These are phyloP conservation scores for Drosophila funebris DNA, from an alignment of 1,140 invertebrate species.

Conservation along the genomic window DNA sequence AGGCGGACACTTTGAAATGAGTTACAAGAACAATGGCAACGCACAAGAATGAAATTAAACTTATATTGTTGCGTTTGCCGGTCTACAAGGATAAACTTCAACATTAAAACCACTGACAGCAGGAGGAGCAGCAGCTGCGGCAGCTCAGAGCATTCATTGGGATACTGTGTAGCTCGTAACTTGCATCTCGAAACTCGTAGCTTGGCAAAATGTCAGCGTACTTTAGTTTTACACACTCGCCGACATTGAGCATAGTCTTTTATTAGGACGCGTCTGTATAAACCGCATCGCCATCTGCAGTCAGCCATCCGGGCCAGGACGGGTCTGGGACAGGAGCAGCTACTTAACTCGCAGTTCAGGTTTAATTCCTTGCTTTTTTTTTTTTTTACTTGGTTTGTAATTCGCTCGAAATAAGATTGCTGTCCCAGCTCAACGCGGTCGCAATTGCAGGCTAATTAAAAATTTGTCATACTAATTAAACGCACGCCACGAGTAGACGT, in stretches of 20 bases:
- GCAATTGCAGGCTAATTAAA: slow-evolving; percentile 79
- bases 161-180: background rate
- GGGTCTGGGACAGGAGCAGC: slow-evolving; percentile 40
- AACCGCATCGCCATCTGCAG: slow-evolving; percentile 27
- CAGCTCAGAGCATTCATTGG: background rate
- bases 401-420: slow-evolving; percentile 74
- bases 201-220: slow-evolving; percentile 67
- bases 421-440: slow-evolving; percentile 60
- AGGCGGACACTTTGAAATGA: slow-evolving; percentile 65
- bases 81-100: slow-evolving; percentile 69
- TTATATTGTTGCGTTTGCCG: slow-evolving; percentile 73
- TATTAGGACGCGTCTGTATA: slow-evolving; percentile 55
- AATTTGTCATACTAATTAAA: slow-evolving; percentile 82
- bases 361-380: background rate
- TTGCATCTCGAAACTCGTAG: background rate
- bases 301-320: slow-evolving; percentile 44
- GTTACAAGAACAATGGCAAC: slow-evolving; percentile 49
- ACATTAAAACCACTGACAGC: slow-evolving; percentile 71
- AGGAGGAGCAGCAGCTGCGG: slow-evolving; percentile 35
- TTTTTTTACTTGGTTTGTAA: slow-evolving; percentile 48
- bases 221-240: slow-evolving; percentile 75
- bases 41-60: slow-evolving; percentile 81
- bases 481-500: slow-evolving; percentile 49
- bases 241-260: slow-evolving; percentile 78
- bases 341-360: slow-evolving; percentile 62